Conservation (phyloP, 1,140 invertebrate species). For the Augochlora pura region DNA sequence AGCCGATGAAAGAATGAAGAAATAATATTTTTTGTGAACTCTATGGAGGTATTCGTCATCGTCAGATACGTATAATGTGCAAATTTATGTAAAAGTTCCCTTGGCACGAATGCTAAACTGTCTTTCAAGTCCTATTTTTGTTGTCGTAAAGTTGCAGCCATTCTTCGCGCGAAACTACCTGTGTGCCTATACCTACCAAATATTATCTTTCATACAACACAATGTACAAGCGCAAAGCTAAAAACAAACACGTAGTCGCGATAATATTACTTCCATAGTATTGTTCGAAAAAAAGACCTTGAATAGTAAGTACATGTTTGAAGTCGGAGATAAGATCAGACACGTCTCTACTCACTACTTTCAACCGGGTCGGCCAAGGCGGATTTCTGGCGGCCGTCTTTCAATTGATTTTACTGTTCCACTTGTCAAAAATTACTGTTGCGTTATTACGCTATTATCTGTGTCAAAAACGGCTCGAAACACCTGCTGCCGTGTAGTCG, state of each 20-base stretch:
- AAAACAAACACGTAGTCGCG: too few species aligned
- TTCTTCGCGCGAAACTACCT: background rate
- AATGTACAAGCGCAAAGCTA: too few species aligned
- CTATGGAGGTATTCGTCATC: background rate
- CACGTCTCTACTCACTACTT: slow-evolving; percentile 50
- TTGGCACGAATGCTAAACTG: slow-evolving; percentile 9
- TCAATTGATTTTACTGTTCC: slow-evolving; percentile 15
- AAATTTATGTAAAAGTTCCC: slow-evolving; percentile 19
- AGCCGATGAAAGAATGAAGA: background rate
- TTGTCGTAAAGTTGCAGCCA: background rate
- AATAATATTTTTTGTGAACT: background rate
- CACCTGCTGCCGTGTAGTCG: background rate
- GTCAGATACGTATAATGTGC: background rate
- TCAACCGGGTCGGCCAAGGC: slow-evolving; percentile 57
- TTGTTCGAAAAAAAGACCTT: too few species aligned
- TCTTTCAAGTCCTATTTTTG: slow-evolving; percentile 6
- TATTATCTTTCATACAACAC: background rate
- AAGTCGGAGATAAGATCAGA: background rate
- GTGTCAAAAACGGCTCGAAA: background rate
- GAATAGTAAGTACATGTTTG: background rate
- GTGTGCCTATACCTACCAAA: background rate
- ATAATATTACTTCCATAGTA: too few species aligned
- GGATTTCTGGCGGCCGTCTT: slow-evolving; percentile 37
- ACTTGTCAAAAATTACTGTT: slow-evolving; percentile 6
- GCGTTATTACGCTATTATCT: background rate